Conservation (phyloP, 2,797 vertebrate genomes). For the Strix occidentalis region DNA sequence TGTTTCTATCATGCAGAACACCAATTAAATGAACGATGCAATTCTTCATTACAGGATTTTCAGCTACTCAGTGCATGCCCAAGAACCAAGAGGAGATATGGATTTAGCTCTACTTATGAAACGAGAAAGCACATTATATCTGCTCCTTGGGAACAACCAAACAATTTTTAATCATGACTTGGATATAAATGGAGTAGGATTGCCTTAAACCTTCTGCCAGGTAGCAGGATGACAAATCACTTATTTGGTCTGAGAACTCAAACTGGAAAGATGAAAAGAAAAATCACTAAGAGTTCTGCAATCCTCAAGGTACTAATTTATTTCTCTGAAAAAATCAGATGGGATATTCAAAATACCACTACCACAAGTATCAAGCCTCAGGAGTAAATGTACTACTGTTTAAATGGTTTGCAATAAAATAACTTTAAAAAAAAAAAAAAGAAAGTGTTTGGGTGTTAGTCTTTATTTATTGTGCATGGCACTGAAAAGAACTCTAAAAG, state of each 20-base stretch:
- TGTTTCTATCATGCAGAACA: constrained; percentile 16
- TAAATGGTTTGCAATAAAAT: not conserved
- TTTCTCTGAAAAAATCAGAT: not conserved
- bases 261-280: not conserved
- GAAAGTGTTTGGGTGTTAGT: not conserved
- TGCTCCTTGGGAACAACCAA: not conserved
- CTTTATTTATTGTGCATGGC: not conserved
- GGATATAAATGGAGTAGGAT: not conserved
- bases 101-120: not conserved
- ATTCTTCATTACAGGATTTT: not conserved
- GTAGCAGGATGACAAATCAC: not conserved
- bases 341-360: not conserved
- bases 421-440: not conserved
- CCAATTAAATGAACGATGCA: not conserved
- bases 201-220: not conserved
- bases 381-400: not conserved
- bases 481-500: not conserved
- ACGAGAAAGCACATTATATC: not conserved
- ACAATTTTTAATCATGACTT: not conserved
- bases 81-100: not conserved
- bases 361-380: not conserved
- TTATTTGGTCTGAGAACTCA: not conserved
- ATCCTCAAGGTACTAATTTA: not conserved
- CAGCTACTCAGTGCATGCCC: not conserved
- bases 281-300: not conserved